These are phyloP conservation scores for Chymomyza costata DNA, from an alignment of 1,140 invertebrate species.

Conservation along the genomic window DNA sequence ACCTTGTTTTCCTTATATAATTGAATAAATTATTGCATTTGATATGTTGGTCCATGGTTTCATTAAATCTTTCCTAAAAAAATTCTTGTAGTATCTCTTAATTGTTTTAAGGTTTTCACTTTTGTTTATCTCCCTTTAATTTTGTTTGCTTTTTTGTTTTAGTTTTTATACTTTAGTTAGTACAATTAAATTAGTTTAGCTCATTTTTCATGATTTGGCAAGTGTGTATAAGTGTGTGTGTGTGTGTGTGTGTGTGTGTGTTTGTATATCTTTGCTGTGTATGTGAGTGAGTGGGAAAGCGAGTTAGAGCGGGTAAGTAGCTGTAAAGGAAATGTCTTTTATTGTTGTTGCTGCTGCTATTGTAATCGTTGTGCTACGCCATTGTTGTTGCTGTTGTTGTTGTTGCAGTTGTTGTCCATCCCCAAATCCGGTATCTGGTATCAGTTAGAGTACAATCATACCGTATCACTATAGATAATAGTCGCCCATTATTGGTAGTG, in stretches of 20 bases:
- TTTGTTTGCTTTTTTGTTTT: background rate
- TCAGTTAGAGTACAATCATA: too few species aligned
- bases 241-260: too few species aligned
- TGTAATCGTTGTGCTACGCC: background rate
- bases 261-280: too few species aligned
- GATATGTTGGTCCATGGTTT: conserved; percentile 74
- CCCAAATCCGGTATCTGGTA: too few species aligned
- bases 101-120: conserved; percentile 18
- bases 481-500: conserved; percentile 50
- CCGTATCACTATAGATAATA: conserved; percentile 60
- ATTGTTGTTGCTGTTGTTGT: background rate
- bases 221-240: conserved; percentile 1
- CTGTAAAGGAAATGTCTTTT: too few species aligned
- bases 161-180: conserved; percentile 18
- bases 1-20: conserved; percentile 66
- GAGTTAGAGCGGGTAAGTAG: background rate
- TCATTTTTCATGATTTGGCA: too few species aligned
- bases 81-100: conserved; percentile 63
- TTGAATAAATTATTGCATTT: conserved; percentile 73
- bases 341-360: background rate
- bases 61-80: conserved; percentile 73
- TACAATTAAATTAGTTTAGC: background rate
- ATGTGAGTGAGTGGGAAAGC: background rate
- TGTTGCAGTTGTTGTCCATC: background rate
- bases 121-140: conserved; percentile 5